Percentiles rank a stretch among this genome's conserved stretches.
Evolutionary conservation across 2,888 invertebrate genomes (phyloP).

Genomic region (Horisme vitalbata): DNA sequence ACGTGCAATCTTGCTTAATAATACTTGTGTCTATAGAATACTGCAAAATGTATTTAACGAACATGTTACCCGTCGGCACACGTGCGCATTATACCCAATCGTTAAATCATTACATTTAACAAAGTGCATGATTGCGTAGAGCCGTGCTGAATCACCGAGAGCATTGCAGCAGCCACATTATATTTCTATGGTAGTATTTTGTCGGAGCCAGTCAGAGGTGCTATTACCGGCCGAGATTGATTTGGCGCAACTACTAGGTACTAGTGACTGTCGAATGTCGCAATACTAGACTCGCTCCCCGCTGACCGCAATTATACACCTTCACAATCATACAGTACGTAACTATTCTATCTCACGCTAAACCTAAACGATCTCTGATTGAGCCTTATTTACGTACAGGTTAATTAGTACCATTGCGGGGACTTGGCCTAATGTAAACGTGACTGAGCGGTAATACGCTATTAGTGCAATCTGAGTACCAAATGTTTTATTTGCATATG

Average conservation of each 20-base stretch:
- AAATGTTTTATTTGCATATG: constrained; percentile 25
- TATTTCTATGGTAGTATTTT: constrained; percentile 48
- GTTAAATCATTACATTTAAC: constrained; percentile 26
- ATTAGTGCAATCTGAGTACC: constrained; percentile 41
- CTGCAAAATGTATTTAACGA: constrained; percentile 7
- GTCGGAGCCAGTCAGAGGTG: constrained; percentile 49
- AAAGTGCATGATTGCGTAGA: constrained; percentile 23
- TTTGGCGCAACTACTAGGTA: constrained; percentile 62
- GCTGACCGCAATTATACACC: constrained; percentile 63
- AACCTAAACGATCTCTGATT: constrained; percentile 39
- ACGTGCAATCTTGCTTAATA: not conserved
- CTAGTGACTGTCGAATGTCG: constrained; percentile 54
- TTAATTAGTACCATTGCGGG: constrained; percentile 25
- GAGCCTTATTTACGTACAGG: constrained; percentile 36
- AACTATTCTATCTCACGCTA: constrained; percentile 51
- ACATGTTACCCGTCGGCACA: constrained; percentile 13
- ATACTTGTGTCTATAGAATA: not conserved
- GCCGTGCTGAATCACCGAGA: constrained; percentile 37
- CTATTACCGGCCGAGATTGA: constrained; percentile 66
- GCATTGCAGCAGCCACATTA: constrained; percentile 40
- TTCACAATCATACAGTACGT: constrained; percentile 45
- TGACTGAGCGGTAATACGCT: constrained; percentile 40
- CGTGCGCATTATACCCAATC: constrained; percentile 19
- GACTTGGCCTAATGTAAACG: constrained; percentile 35
- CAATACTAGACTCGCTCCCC: constrained; percentile 50